Evolutionary conservation across 1,140 invertebrate species (phyloP).

Genomic region (Apocrypta bakeri): DNA sequence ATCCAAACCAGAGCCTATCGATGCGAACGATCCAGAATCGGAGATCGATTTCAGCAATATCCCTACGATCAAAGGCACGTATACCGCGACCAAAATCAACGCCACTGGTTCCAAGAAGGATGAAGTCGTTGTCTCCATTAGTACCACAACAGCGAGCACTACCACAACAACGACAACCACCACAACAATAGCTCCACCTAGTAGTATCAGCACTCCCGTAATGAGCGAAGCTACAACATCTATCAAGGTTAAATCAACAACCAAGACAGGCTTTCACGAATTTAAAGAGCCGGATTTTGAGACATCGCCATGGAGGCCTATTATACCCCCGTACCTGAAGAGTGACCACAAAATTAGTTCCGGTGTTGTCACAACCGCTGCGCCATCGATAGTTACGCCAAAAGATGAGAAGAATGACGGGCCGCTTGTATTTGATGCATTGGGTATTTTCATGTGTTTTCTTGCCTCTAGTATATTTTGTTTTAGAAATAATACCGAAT

Average conservation of each 20-base stretch:
- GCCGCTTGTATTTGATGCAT: background rate
- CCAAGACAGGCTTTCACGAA: conserved; percentile 55
- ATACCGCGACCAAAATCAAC: conserved; percentile 70
- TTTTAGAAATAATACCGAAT: background rate
- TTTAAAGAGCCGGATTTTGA: conserved; percentile 68
- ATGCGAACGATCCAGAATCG: conserved; percentile 65
- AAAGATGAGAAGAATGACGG: background rate
- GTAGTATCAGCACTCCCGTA: background rate
- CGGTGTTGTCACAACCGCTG: conserved; percentile 9
- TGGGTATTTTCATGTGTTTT: background rate
- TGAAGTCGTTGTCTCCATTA: conserved; percentile 57
- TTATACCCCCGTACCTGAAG: conserved; percentile 65
- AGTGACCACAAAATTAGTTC: conserved; percentile 59
- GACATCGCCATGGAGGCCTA: conserved; percentile 70
- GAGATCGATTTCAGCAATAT: conserved; percentile 68
- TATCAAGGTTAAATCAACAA: background rate
- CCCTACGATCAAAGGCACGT: conserved; percentile 71
- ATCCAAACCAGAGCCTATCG: conserved; percentile 67
- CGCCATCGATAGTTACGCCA: conserved; percentile 17
- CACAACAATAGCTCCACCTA: background rate
- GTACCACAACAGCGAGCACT: conserved; percentile 57
- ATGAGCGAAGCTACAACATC: conserved; percentile 7
- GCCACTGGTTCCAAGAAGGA: conserved; percentile 59
- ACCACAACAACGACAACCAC: conserved; percentile 55
- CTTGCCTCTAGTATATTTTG: background rate